Evolutionary conservation across 2,888 invertebrate genomes (phyloP).

Genomic region (Artemia sp.): DNA sequence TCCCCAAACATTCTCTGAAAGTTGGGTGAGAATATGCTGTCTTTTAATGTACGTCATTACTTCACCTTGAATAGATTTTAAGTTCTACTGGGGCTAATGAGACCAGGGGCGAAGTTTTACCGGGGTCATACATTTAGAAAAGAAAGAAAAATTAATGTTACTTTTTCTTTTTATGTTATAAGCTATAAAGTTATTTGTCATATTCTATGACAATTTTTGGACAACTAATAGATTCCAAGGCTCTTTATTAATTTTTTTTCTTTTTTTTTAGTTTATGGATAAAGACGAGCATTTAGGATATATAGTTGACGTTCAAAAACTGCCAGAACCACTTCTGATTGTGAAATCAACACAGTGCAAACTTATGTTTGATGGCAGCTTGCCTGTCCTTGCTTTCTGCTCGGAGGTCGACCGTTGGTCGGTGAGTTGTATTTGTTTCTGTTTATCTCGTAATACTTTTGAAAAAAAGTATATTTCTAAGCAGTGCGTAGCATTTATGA

Average conservation of each 20-base stretch:
- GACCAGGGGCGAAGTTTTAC: too few relatives aligned
- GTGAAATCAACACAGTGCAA: not conserved
- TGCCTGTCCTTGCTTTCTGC: not conserved
- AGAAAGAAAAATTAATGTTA: too few relatives aligned
- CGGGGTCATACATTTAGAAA: too few relatives aligned
- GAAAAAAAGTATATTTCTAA: not conserved
- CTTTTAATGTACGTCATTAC: too few relatives aligned
- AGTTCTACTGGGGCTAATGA: too few relatives aligned
- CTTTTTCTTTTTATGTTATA: too few relatives aligned
- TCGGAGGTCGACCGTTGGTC: not conserved
- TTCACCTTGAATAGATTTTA: too few relatives aligned
- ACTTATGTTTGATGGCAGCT: not conserved
- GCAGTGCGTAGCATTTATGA: not conserved
- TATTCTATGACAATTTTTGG: too few relatives aligned
- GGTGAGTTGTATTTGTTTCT: not conserved
- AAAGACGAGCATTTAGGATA: not conserved
- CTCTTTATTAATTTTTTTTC: not conserved
- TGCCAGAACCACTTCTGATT: not conserved
- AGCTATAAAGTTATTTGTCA: too few relatives aligned
- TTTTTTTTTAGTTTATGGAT: not conserved
- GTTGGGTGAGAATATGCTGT: too few relatives aligned
- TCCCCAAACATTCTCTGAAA: too few relatives aligned
- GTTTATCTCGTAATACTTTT: not conserved
- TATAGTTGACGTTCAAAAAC: not conserved
- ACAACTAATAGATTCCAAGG: not conserved